Base-by-base conservation (phyloP, 2,113 vertebrate species). In the Lampris megalopsis region DNA sequence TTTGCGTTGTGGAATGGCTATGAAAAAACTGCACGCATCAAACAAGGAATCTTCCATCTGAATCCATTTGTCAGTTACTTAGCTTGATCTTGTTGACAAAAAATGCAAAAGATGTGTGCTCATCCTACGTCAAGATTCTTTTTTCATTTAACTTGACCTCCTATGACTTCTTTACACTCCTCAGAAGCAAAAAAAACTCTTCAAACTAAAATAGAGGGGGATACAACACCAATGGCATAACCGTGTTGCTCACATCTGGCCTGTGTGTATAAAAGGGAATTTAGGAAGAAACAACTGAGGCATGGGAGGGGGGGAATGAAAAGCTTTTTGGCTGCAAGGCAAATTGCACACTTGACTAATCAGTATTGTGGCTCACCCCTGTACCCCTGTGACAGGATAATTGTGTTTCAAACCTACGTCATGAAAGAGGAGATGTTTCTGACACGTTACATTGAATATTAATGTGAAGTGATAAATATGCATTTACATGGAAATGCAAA, bases 291-390 rank as follows among this genome's bases (percentile, higher is more conserved):
- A 49, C 6, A 38, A 43, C 8, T 38, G 1, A 63, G 9, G 37
- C 24, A 38, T 13, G 2, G 38, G 24, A 60, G 66, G 58, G 38
- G 24, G 61, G 66, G 58, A 36, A 62, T 6, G 47, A 40, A 67
- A 50, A 66, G 40, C 13, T 35, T 47, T 76, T 62, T 81, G 35
- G 62, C 56, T 75, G 50, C 35, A 47, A 63, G 63, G 57, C 38
- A 13, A 37, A 52, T 59, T 53, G 38, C n/a, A 74, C 38, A 50
- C 52, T 48, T 61, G 48, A 58, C 57, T 59, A 40, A 59, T 59
- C 37, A 59, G 35, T 59, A 40, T 59, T 59, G 37, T 38, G 57
- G 7, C 57, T 59, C 8, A 38, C 57, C 24, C 24, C 24, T 24
- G 24, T 45, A 45, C 63, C 4, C 58, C 3, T 47, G 9, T 67